Evolutionary conservation across 92 coral and sea anemone genomes (phyloP), one percentile per base, ranked within the genome.

Genomic region (Muricea muricata): DNA sequence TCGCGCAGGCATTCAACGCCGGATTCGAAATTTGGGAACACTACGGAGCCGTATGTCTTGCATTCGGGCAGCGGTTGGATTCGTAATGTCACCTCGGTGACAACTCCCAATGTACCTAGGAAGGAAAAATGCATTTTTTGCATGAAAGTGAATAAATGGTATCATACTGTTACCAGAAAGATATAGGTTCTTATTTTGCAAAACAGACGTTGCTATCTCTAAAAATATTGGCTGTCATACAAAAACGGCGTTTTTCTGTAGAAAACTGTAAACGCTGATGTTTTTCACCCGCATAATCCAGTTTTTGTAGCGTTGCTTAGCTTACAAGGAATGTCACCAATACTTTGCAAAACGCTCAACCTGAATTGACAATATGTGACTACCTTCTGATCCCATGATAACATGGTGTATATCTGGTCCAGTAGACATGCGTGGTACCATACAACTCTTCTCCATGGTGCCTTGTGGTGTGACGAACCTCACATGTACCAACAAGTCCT

Each of bases 371-470:
- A 6, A 3, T 30, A 60, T 30, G n/a, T 3, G 18, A 28, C 20
- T 63, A n/a, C 99, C 99, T 90, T 96, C 99, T 12, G 99, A 96
- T 45, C 99, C 99, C 75, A 96, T 79, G 81, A 96, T 96, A 65
- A 92, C 84, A 80, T 96, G 98, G 79, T 96, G 99, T 45, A 96
- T 90, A 81, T 96, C 99, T 21, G 99, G 99, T 34, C 99, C 99
- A 71, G 99, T 93, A n/a, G 99, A 96, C 99, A 96, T 96, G 67
- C 99, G 93, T 78, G 99, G 99, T 21, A 95, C 99, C 90, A 93
- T 97, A 65, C 99, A 96, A 79, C 98, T 94, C 76, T 96, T 96
- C 85, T 96, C 99, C 46, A 96, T 95, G 21, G 98, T 96, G 32
- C 99, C 99, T 61, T 88, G 86, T 8, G 98, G 94, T 45, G 99